These are phyloP conservation scores for Ecdyonurus torrentis DNA, from an alignment of 2,888 invertebrate species.

Conservation along the genomic window DNA sequence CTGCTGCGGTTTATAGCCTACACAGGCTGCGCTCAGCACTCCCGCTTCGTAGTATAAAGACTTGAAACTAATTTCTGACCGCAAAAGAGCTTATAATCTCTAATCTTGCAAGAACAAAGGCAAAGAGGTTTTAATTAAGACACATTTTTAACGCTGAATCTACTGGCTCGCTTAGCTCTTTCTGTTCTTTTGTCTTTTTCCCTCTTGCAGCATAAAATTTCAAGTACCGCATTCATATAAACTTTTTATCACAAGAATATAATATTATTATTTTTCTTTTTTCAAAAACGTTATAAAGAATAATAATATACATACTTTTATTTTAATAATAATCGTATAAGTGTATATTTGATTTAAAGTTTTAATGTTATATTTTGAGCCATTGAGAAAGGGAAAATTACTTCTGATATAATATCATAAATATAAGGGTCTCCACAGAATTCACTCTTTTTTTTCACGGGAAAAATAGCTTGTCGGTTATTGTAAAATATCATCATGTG, in stretches of 20 bases:
- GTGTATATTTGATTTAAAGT: no score
- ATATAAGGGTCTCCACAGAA: no score
- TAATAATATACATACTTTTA: background rate
- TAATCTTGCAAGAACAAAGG: constrained; percentile 3
- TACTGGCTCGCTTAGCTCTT: no score
- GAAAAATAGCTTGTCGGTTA: no score
- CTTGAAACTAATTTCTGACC: constrained; percentile 3
- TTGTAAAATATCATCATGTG: no score
- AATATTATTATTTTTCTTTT: background rate
- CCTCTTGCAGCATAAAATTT: background rate
- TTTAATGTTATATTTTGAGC: no score
- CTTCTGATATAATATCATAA: no score
- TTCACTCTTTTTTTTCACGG: no score
- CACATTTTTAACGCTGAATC: constrained; percentile 1
- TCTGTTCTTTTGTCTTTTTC: background rate
- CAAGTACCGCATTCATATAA: background rate
- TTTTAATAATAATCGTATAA: no score
- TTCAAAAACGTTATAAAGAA: background rate
- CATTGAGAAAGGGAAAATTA: no score
- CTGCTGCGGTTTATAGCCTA: constrained; percentile 1
- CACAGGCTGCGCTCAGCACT: background rate
- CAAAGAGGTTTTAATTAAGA: constrained; percentile 4
- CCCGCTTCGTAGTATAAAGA: background rate
- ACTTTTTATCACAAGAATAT: background rate
- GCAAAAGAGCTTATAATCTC: constrained; percentile 4